phyloP scores from a whole-genome alignment of 2,888 invertebrate species.

The Aethes cnicana region DNA sequence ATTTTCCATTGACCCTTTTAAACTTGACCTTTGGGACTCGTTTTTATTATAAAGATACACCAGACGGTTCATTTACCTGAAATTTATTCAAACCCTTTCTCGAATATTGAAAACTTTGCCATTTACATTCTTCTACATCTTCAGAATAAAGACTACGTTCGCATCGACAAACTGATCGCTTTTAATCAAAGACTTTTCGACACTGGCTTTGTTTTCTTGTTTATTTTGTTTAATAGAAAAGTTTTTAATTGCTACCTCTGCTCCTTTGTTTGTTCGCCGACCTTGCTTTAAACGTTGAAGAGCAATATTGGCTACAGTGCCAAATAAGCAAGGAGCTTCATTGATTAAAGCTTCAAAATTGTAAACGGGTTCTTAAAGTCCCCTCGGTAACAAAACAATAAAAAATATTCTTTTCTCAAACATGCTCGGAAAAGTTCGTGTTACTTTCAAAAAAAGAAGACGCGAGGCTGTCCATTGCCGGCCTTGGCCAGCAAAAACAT shows the following conservation, averaged over 20 bases:
- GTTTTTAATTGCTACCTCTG: slow-evolving; percentile 62
- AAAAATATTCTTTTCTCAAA: too few relatives aligned
- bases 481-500: too few relatives aligned
- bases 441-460: too few relatives aligned
- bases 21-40: too few relatives aligned
- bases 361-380: neutral
- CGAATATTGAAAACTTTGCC: slow-evolving; percentile 31
- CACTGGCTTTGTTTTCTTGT: slow-evolving; percentile 57
- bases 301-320: slow-evolving; percentile 33
- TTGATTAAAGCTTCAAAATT: slow-evolving; percentile 4
- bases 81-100: slow-evolving; percentile 42
- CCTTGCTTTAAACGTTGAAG: slow-evolving; percentile 30
- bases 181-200: slow-evolving; percentile 62
- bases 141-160: slow-evolving; percentile 48
- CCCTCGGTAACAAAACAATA: neutral
- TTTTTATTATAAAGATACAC: slow-evolving; percentile 36
- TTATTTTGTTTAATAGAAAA: slow-evolving; percentile 58
- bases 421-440: too few relatives aligned
- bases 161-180: slow-evolving; percentile 48
- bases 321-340: slow-evolving; percentile 9
- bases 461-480: too few relatives aligned
- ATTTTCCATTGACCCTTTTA: too few relatives aligned
- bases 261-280: slow-evolving; percentile 48
- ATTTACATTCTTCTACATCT: slow-evolving; percentile 41
- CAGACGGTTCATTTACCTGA: slow-evolving; percentile 45